Evolutionary conservation across 2,797 vertebrate genomes (phyloP), one percentile per base, ranked within the genome.

Genomic region (Myotis myotis): DNA sequence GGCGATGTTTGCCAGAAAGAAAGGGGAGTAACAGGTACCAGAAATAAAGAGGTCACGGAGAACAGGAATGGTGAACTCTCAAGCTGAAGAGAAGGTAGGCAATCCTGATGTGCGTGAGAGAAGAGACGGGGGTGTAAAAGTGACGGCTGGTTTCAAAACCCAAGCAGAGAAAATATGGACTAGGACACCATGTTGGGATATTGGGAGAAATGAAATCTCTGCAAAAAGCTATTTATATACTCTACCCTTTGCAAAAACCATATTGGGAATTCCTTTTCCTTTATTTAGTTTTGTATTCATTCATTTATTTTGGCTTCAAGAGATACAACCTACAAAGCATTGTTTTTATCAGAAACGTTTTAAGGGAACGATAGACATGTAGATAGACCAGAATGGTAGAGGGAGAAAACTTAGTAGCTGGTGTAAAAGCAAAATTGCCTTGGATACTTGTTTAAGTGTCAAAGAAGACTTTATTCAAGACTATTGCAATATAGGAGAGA

Each of bases 121-220:
- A 74, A 10, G 44, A 8, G 1, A 53, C 47, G 3, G 20, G 22
- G 17, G 30, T n/a, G 0, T 16, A 30, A 33, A 75, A 57, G 7
- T 28, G 33, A 25, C 41, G 16, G 10, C 6, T 66, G 22, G 7
- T 30, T 87, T 78, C 33, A 47, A 80, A 81, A 78, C 13, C n/a
- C 41, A 87, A 85, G 8, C 8, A 38, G 15, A 22, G 16, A 13
- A 33, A 41, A 82, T 68, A 90, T 5, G 8, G 17, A 33, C 2
- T 38, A 80, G 47, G 6, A 12, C 8, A 51, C 11, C 6, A 4
- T 1, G 11, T 13, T 25, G 12, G 0, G 1, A 60, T 7, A 36
- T 7, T 16, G 2, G 15, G 8, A 20, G 30, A 68, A 62, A 6
- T 30, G 28, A 78, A 68, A 78, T 9, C 5, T 87, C 23, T 47